These are phyloP conservation scores for Epinephelus malabaricus DNA, from an alignment of 2,797 vertebrate genomes.

Conservation along the genomic window DNA sequence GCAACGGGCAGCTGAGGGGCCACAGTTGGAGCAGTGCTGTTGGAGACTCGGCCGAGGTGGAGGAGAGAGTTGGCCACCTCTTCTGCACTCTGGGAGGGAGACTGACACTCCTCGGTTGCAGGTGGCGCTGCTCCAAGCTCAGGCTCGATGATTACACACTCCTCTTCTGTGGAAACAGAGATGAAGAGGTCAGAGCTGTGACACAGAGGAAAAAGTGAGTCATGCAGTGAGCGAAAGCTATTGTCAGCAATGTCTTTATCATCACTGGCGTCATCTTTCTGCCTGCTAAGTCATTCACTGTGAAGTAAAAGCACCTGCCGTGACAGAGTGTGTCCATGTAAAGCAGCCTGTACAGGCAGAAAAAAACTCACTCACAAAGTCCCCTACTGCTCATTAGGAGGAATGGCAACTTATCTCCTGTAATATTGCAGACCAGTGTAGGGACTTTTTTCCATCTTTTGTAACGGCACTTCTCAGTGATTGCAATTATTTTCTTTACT, in stretches of 20 bases:
- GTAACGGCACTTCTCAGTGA: no score
- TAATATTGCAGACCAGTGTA: neutral
- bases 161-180: constrained; percentile 79
- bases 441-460: neutral
- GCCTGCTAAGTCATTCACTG: constrained; percentile 26
- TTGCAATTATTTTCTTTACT: neutral
- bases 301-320: constrained; percentile 29
- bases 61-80: constrained; percentile 92
- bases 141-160: constrained; percentile 82
- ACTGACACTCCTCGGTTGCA: constrained; percentile 45
- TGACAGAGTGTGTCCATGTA: constrained; percentile 16
- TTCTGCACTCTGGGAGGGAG: constrained; percentile 66
- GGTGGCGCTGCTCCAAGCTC: constrained; percentile 62
- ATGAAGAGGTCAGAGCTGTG: constrained; percentile 51
- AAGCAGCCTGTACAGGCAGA: neutral
- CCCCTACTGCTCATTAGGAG: neutral
- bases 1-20: constrained; percentile 64
- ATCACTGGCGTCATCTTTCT: constrained; percentile 34
- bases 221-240: constrained; percentile 50
- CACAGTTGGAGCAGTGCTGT: constrained; percentile 36
- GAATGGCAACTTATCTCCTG: neutral
- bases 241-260: constrained; percentile 49
- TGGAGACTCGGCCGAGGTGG: constrained; percentile 87
- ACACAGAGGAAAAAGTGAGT: constrained; percentile 47
- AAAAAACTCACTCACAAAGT: neutral